Evolutionary conservation across 2,888 invertebrate genomes (phyloP), one percentile per base, ranked within the genome.

Genomic region (Pandemis cinnamomeana): DNA sequence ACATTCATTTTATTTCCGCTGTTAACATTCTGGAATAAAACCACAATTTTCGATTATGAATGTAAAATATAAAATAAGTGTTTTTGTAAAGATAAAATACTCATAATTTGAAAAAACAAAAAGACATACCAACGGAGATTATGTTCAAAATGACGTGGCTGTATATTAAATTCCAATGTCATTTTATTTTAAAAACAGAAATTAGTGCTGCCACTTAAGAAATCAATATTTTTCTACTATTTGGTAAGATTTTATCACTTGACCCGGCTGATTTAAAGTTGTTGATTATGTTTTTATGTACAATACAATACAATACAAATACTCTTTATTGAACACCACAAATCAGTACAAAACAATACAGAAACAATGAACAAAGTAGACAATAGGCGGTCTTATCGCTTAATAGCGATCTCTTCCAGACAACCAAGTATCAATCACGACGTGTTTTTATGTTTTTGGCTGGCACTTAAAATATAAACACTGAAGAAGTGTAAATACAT

Each of bases 181-280:
- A 7, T 55, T 10, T 11, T 27, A 0, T 42, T 68, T 55, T 36
- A 64, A 69, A 41, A 63, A 48, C 7, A 11, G 1, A 20, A 41
- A 36, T 2, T 13, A 63, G 36, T 71, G 71, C 46, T 71, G 67
- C 41, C 53, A 42, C 20, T 6, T 67, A 11, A 11, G 13, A 27
- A 67, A 75, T 71, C 71, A 75, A 75, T 74, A 74, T 70, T 41
- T 44, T 67, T 53, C 70, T 74, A 70, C 73, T 66, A 61, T 53
- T 70, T 67, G 36, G 73, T 36, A 42, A 46, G 2, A 51, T 66
- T 55, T 55, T 8, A 20, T n/a, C 51, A 51, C n/a, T 1, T n/a
- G n/a, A 0, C 1, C 5, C 5, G 7, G n/a, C 7, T 5, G 51
- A 4, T n/a, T 51, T n/a, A 15, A 11, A n/a, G 7, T 10, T 15